phyloP scores from a whole-genome alignment of 2,797 vertebrate genomes.

The Lacerta agilis region DNA sequence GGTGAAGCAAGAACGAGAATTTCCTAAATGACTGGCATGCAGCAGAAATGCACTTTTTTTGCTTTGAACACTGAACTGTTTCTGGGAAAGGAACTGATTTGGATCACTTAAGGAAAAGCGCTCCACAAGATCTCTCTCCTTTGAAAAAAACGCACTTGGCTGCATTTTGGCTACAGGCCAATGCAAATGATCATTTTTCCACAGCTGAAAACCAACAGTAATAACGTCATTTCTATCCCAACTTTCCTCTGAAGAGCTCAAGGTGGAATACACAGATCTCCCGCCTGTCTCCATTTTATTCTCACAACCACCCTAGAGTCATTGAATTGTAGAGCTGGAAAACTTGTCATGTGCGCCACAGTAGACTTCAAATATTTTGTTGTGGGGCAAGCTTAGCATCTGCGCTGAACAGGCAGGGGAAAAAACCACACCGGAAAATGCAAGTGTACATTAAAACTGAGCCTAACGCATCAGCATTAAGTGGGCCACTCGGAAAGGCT shows the following conservation, averaged over 20 bases:
- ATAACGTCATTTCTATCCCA: background rate
- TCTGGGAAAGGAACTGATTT: background rate
- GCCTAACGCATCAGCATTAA: constrained; percentile 2
- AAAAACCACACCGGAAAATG: constrained; percentile 10
- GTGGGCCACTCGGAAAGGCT: constrained; percentile 17
- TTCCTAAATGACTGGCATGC: background rate
- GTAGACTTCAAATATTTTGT: constrained; percentile 18
- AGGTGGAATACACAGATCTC: too few species aligned
- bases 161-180: background rate
- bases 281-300: too few species aligned
- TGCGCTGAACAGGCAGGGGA: constrained; percentile 17
- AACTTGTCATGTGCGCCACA: background rate
- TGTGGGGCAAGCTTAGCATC: constrained; percentile 11
- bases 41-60: background rate
- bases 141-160: background rate
- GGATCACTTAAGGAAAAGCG: background rate
- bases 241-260: too few species aligned
- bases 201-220: rapidly evolving
- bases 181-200: background rate
- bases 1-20: background rate
- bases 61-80: background rate
- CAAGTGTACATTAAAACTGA: too few species aligned
- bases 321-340: background rate
- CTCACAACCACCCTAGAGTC: background rate
- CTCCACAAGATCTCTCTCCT: background rate